Percentiles rank a stretch among this genome's conserved stretches.
Conservation (phyloP, 1,140 invertebrate species). For the Drosophila lacteicornis region DNA sequence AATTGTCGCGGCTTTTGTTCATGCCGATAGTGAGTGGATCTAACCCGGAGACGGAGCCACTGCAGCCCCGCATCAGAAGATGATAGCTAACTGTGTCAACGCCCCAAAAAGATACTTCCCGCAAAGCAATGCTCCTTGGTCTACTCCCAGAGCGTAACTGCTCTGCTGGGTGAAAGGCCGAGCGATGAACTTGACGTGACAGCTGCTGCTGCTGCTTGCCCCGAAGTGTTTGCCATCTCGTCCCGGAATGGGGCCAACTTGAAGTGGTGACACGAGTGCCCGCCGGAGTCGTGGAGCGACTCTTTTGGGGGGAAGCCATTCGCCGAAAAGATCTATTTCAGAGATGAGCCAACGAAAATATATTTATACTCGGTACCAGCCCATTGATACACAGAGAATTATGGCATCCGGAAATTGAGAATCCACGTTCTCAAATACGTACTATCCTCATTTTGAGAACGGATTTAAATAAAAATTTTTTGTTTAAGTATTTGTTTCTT, state of each 20-base stretch:
- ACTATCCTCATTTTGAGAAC: no score
- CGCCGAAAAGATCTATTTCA: background rate
- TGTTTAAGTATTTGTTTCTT: no score
- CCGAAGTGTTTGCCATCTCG: constrained; percentile 27
- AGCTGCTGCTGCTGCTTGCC: constrained; percentile 29
- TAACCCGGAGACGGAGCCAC: constrained; percentile 41
- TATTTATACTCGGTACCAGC: background rate
- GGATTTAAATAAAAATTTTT: no score
- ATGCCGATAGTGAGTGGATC: constrained; percentile 62
- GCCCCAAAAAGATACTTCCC: constrained; percentile 35
- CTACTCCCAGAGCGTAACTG: background rate
- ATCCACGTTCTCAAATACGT: no score
- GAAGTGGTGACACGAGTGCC: constrained; percentile 16
- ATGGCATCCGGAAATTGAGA: no score
- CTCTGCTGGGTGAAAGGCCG: constrained; percentile 65
- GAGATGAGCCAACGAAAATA: background rate
- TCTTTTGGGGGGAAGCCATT: constrained; percentile 1
- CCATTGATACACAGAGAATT: no score
- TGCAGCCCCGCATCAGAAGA: constrained; percentile 23
- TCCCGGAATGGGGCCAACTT: constrained; percentile 44
- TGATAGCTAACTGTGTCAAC: constrained; percentile 38
- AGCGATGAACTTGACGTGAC: constrained; percentile 58
- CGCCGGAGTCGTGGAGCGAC: background rate
- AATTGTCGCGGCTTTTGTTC: constrained; percentile 79
- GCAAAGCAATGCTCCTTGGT: constrained; percentile 15